phyloP scores from a whole-genome alignment of 2,888 invertebrate species.

The Magallana nippona region DNA sequence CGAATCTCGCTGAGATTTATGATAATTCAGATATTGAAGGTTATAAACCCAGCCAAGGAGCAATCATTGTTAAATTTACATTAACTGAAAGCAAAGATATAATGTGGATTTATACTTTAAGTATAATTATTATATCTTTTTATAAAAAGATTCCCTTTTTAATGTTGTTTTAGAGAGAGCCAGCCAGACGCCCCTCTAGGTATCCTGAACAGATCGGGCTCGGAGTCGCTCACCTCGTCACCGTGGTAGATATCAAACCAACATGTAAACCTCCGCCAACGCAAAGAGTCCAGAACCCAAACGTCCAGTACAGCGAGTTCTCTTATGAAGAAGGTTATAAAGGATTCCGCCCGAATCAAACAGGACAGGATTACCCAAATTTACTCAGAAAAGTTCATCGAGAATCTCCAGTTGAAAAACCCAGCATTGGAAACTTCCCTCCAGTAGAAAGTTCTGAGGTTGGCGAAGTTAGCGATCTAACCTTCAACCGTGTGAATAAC shows the following conservation, averaged over 20 bases:
- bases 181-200: not conserved
- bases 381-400: not conserved
- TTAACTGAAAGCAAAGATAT: no score
- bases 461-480: not conserved
- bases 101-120: no score
- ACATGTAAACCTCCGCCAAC: slow-evolving; percentile 11
- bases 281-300: slow-evolving; percentile 2
- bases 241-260: slow-evolving; percentile 12
- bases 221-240: not conserved
- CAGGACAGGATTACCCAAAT: slow-evolving; percentile 6
- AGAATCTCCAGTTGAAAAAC: slow-evolving; percentile 21
- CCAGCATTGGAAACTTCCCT: not conserved
- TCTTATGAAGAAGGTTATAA: not conserved
- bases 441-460: not conserved
- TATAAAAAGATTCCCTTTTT: not conserved
- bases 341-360: not conserved
- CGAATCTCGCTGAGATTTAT: no score
- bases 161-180: not conserved
- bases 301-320: slow-evolving; percentile 16
- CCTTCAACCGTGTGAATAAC: not conserved
- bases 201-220: not conserved
- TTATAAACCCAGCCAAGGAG: no score
- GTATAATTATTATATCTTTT: no score
- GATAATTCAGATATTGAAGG: no score
- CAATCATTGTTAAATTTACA: no score